Percentiles rank a stretch among this genome's conserved stretches.
These are phyloP conservation scores for Phoeniculus purpureus DNA, from an alignment of 2,797 vertebrate genomes.

Conservation along the genomic window DNA sequence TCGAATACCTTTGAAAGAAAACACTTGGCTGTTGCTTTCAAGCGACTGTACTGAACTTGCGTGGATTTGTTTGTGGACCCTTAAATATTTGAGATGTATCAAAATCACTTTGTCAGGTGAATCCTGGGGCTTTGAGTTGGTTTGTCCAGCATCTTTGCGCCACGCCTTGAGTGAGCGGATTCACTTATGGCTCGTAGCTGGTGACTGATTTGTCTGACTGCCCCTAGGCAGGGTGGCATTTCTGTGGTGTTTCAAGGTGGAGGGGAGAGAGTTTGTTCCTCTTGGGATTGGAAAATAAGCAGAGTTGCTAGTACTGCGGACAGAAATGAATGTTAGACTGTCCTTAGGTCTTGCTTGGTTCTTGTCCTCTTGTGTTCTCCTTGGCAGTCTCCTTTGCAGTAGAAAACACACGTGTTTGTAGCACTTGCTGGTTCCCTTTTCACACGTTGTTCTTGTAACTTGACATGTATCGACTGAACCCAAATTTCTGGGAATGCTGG, in stretches of 20 bases:
- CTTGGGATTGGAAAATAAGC: not conserved
- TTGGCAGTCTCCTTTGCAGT: not conserved
- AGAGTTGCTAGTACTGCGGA: not conserved
- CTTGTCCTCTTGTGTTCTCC: not conserved
- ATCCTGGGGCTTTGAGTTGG: not conserved
- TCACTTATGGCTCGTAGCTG: not conserved
- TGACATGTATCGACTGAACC: not conserved
- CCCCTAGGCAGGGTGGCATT: not conserved
- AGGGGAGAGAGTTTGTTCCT: not conserved
- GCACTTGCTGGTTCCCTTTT: not conserved
- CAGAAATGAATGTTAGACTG: not conserved
- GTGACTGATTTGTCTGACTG: not conserved
- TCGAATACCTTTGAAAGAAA: not conserved
- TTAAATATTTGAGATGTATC: not conserved
- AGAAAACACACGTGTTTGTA: fast-evolving
- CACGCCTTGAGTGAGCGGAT: fast-evolving
- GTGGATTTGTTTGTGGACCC: not conserved
- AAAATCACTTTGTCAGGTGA: not conserved
- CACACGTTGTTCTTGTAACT: not conserved
- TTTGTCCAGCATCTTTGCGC: not conserved
- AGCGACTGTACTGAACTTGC: not conserved
- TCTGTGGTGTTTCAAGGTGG: not conserved
- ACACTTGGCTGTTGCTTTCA: not conserved
- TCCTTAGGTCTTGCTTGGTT: not conserved
- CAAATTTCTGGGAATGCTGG: not conserved